Evolutionary conservation across 2,888 invertebrate genomes (phyloP).

Genomic region (Callimorpha dominula): DNA sequence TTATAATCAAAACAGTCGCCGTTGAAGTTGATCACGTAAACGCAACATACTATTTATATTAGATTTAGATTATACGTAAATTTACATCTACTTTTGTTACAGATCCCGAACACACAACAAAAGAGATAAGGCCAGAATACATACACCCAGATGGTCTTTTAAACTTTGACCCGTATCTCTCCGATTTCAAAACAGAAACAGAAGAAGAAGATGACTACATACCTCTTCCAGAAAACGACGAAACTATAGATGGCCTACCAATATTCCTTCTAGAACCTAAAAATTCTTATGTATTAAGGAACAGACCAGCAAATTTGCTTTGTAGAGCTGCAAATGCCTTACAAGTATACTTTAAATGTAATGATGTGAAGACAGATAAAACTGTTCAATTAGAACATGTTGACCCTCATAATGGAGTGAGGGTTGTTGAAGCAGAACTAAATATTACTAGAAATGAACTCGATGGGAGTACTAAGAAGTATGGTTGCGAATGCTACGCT

Average conservation of each 20-base stretch:
- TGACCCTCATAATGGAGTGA: slow-evolving; percentile 92
- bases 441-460: slow-evolving; percentile 93
- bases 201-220: slow-evolving; percentile 85
- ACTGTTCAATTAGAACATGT: slow-evolving; percentile 91
- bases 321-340: slow-evolving; percentile 97
- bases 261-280: slow-evolving; percentile 95
- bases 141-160: slow-evolving; percentile 80
- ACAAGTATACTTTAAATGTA: slow-evolving; percentile 93
- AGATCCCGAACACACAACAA: slow-evolving; percentile 77
- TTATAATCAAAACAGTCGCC: not conserved
- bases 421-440: slow-evolving; percentile 91
- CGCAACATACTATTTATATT: not conserved
- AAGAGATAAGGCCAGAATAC: slow-evolving; percentile 80
- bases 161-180: slow-evolving; percentile 79
- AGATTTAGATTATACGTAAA: not conserved
- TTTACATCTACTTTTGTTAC: slow-evolving; percentile 51
- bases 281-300: slow-evolving; percentile 95
- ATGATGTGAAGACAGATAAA: slow-evolving; percentile 86
- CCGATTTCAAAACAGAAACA: slow-evolving; percentile 75
- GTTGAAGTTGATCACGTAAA: not conserved
- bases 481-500: slow-evolving; percentile 95
- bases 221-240: slow-evolving; percentile 85
- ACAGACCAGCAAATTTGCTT: slow-evolving; percentile 94
- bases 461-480: slow-evolving; percentile 93
- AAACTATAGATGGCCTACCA: slow-evolving; percentile 91